These are phyloP conservation scores for Psammodynastes pulverulentus DNA, from an alignment of 2,113 vertebrate species.

Conservation along the genomic window DNA sequence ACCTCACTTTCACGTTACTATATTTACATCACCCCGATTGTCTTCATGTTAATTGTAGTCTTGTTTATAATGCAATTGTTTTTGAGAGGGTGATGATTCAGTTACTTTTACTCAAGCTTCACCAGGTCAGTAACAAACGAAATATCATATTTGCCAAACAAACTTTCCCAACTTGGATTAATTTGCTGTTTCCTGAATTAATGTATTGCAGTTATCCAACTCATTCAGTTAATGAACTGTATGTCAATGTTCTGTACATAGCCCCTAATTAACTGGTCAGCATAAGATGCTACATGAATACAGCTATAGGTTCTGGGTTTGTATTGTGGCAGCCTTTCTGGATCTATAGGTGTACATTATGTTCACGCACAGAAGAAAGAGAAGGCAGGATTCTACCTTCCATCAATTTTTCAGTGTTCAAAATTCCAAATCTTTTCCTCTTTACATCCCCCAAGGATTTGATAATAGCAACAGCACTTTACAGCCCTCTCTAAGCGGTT, in stretches of 20 bases:
- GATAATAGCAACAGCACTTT: neutral
- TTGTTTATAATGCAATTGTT: neutral
- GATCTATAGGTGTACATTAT: neutral
- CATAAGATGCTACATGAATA: neutral
- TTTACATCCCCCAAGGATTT: neutral
- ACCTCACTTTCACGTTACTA: neutral
- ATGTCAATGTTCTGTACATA: neutral
- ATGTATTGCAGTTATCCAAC: neutral
- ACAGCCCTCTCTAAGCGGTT: too few species aligned
- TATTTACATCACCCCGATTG: neutral
- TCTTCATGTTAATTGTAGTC: neutral
- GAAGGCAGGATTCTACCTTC: neutral
- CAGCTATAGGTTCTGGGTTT: neutral
- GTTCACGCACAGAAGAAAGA: neutral
- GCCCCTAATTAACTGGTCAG: neutral
- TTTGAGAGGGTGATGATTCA: too few species aligned
- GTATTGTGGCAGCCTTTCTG: neutral
- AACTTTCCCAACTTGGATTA: neutral
- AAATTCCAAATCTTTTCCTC: neutral
- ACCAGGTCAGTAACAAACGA: neutral
- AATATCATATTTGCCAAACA: neutral
- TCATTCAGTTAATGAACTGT: neutral
- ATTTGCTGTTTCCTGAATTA: neutral
- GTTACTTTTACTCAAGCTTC: neutral
- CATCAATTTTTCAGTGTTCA: neutral